Base-by-base conservation (phyloP, 92 coral and sea anemone species). In the Heliopora coerulea region DNA sequence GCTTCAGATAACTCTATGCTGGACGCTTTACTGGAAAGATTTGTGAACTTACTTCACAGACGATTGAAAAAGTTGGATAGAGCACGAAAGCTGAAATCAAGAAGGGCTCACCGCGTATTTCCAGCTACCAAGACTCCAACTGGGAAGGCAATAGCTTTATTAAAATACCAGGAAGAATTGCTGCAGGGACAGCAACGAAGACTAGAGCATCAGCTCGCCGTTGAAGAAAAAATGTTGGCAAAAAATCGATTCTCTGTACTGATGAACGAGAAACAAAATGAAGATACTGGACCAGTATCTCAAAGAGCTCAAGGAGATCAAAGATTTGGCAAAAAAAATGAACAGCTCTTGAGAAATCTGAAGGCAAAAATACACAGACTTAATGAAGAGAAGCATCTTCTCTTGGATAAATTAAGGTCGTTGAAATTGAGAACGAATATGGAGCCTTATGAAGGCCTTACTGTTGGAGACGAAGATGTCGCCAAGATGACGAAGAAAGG, bases 131-230 rank as follows among this genome's bases (percentile, higher is more conserved):
- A 49, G 44, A 29, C 18, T n/a, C 52, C n/a, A 3, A 33, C 21
- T 15, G 24, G 8, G n/a, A 8, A 26, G 18, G 18, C 62, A 50
- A 20, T 54, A 12, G 24, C 74, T 49, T 3, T 52, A 9, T 24
- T 70, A 37, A 70, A 54, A 70, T 33, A 32, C 63, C 63, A 70
- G 20, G 63, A 50, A 37, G 40, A 35, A 24, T 50, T 54, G 20
- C 28, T 70, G 54, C 20, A 49, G 77, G 21, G 25, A 17, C 61
- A 70, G 54, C 77, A 70, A 8, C 77, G 33, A 1, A 52, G 35
- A 70, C 18, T 70, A 32, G 77, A 70, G 57, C 62, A 70, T 50
- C 44, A 50, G 23, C 54, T 70, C 27, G 77, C 62, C 3, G 10
- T 54, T 49, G 63, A 70, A 14, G 35, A 52, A 21, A 24, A 70